Percentiles rank a stretch among this genome's conserved stretches.
Conservation (phyloP, 2,797 vertebrate species). For the Cebuella pygmaea region DNA sequence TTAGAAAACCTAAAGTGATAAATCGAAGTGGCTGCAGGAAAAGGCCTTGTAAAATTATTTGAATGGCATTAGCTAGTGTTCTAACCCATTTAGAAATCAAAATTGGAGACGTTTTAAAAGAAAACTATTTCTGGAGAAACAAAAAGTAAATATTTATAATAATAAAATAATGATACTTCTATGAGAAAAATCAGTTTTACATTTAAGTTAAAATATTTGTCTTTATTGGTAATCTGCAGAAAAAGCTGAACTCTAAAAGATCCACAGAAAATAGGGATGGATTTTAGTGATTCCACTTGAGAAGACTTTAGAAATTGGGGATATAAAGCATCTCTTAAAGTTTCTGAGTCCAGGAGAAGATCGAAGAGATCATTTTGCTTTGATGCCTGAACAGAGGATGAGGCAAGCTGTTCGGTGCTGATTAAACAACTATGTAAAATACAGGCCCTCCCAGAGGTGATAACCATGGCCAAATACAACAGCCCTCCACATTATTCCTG, state of each 20-base stretch:
- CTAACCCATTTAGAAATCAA: neutral
- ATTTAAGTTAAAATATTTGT: neutral
- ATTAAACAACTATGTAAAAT: slow-evolving; percentile 21
- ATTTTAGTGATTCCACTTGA: neutral
- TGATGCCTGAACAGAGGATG: neutral
- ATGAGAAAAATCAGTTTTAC: neutral
- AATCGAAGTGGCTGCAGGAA: neutral
- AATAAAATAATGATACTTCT: neutral
- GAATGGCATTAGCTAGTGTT: neutral
- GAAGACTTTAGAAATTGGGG: neutral
- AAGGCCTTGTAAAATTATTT: neutral
- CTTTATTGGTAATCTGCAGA: neutral
- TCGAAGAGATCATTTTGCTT: neutral
- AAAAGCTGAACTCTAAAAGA: neutral
- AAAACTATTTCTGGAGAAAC: neutral
- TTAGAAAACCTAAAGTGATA: neutral
- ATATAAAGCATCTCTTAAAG: neutral
- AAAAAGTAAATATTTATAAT: neutral
- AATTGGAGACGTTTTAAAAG: neutral
- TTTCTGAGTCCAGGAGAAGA: neutral
- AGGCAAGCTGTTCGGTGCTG: slow-evolving; percentile 55
- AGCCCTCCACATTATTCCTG: neutral
- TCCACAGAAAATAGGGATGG: neutral
- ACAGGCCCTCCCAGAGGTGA: slow-evolving; percentile 41
- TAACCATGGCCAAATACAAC: neutral